A percentile compares a stretch with the other conserved stretches of the same genome.
phyloP scores from a whole-genome alignment of 2,888 invertebrate genomes.

The Branchipolynoe longqiensis region DNA sequence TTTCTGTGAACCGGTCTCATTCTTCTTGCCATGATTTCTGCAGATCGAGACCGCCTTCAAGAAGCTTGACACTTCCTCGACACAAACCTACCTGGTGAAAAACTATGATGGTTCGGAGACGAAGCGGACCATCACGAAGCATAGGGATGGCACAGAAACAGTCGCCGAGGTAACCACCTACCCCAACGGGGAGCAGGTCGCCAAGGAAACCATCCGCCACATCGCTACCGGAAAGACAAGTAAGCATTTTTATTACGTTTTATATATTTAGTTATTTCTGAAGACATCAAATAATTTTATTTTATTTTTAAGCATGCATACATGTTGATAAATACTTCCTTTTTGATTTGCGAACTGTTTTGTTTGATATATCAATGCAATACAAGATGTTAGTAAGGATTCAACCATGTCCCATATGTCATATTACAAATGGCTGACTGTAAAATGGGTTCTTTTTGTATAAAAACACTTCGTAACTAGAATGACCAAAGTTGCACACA shows the following conservation, averaged over 20 bases:
- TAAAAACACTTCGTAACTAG: no score
- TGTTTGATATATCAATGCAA: neutral
- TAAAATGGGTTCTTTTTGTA: no score
- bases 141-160: conserved; percentile 73
- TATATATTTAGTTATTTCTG: neutral
- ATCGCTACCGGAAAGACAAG: conserved; percentile 64
- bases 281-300: neutral
- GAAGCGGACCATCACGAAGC: conserved; percentile 71
- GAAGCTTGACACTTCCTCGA: conserved; percentile 70
- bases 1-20: no score
- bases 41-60: conserved; percentile 79
- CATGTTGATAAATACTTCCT: no score
- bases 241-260: conserved; percentile 31
- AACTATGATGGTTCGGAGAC: conserved; percentile 80
- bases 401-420: no score
- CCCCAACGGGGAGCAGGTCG: conserved; percentile 67
- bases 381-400: neutral
- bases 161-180: conserved; percentile 72
- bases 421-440: no score
- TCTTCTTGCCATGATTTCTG: no score
- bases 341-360: neutral
- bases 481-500: no score
- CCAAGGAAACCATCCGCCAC: conserved; percentile 60
- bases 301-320: no score
- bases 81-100: conserved; percentile 74